Conservation (phyloP, 92 coral and sea anemone species). For the Epizoanthus scotinus region DNA sequence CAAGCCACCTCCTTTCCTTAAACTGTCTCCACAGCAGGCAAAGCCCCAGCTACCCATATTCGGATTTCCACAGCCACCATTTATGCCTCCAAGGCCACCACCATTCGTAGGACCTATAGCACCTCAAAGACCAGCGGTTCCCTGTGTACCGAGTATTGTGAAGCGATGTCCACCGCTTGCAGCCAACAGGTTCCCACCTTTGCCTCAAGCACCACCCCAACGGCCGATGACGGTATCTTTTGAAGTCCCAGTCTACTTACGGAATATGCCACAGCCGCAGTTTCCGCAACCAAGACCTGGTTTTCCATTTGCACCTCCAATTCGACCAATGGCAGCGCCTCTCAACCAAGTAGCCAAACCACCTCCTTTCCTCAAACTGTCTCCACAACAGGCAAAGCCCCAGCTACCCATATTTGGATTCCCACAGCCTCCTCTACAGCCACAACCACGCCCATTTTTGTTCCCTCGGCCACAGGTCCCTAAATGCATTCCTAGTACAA, state of each 20-base stretch:
- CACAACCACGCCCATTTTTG: slow-evolving; percentile 16
- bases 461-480: slow-evolving; percentile 37
- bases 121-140: no score
- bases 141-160: no score
- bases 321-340: background rate
- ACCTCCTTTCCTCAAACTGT: slow-evolving; percentile 39
- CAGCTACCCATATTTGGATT: slow-evolving; percentile 11
- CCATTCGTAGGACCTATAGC: background rate
- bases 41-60: background rate
- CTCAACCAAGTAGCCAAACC: slow-evolving; percentile 11
- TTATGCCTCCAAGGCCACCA: slow-evolving; percentile 3
- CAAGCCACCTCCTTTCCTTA: slow-evolving; percentile 13
- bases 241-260: slow-evolving; percentile 7
- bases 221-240: slow-evolving; percentile 1
- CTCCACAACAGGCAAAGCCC: slow-evolving; percentile 6
- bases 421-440: background rate
- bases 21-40: background rate
- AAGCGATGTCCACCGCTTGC: no score
- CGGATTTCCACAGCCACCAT: slow-evolving; percentile 19
- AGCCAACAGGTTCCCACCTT: no score
- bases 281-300: slow-evolving; percentile 7
- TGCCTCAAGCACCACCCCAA: background rate
- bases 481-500: slow-evolving; percentile 33
- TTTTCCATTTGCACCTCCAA: slow-evolving; percentile 5
- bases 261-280: background rate